Conservation (phyloP, 2,797 vertebrate genomes). For the Halcyon chelicuti region DNA sequence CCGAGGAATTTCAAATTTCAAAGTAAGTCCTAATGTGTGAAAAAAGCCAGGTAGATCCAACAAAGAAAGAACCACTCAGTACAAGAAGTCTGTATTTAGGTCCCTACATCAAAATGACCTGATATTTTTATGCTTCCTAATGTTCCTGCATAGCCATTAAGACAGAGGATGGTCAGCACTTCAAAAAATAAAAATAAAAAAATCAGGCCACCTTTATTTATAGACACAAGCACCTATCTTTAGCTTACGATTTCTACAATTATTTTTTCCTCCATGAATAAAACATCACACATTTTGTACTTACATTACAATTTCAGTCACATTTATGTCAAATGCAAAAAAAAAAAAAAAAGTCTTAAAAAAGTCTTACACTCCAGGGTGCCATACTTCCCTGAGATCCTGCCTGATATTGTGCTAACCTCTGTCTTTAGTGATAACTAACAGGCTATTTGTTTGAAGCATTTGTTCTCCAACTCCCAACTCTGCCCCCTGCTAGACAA, state of each 20-base stretch:
- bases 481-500: background rate
- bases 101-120: background rate
- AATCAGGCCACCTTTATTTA: background rate
- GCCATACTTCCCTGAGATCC: background rate
- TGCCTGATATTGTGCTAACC: background rate
- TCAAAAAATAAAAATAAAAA: background rate
- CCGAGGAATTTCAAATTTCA: slow-evolving; percentile 27
- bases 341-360: slow-evolving; percentile 8
- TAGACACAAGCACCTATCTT: background rate
- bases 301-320: background rate
- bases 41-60: slow-evolving; percentile 46
- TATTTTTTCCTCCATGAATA: background rate
- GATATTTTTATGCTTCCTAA: background rate
- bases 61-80: background rate
- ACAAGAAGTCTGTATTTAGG: background rate
- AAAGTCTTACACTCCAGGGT: background rate
- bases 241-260: background rate
- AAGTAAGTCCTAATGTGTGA: background rate
- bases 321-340: background rate
- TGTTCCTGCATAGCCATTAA: background rate
- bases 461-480: slow-evolving; percentile 8
- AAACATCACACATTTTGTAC: background rate
- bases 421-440: background rate
- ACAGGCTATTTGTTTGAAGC: slow-evolving; percentile 8
- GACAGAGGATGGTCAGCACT: background rate